Percentiles rank a stretch among this genome's conserved stretches.
These are phyloP conservation scores for Antechinus stuartii DNA, from an alignment of 2,113 vertebrate genomes.

Conservation along the genomic window DNA sequence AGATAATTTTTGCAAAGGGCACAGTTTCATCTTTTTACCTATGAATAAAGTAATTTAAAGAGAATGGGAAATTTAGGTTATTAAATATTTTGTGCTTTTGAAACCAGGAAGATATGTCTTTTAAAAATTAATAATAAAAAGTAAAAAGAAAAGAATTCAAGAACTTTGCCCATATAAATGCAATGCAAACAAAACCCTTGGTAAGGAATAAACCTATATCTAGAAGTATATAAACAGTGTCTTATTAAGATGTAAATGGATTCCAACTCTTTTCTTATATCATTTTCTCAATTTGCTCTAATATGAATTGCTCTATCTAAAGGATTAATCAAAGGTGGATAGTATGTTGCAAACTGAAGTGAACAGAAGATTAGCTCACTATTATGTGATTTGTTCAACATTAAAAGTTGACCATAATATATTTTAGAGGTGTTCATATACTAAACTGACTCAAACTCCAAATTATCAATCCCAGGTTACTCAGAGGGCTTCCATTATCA, in stretches of 20 bases:
- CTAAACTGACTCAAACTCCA: not conserved
- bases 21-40: constrained; percentile 79
- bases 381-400: not conserved
- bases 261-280: not conserved
- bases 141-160: not conserved
- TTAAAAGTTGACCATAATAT: not conserved
- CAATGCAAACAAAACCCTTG: not conserved
- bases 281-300: not conserved
- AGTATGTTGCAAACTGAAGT: not conserved
- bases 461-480: not conserved
- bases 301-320: not conserved
- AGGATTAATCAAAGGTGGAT: not conserved
- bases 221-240: not conserved
- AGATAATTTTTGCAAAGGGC: constrained; percentile 78
- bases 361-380: not conserved
- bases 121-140: constrained; percentile 67
- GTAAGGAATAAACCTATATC: not conserved
- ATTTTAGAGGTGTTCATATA: not conserved
- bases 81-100: constrained; percentile 74
- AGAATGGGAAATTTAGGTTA: constrained; percentile 75
- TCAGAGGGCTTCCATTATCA: not conserved
- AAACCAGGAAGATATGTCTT: constrained; percentile 64
- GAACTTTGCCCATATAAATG: not conserved
- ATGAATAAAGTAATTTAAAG: constrained; percentile 80
- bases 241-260: not conserved